A percentile compares a stretch with the other conserved stretches of the same genome.
phyloP scores from a whole-genome alignment of 2,888 invertebrate species.

The Psylliodes chrysocephalus region DNA sequence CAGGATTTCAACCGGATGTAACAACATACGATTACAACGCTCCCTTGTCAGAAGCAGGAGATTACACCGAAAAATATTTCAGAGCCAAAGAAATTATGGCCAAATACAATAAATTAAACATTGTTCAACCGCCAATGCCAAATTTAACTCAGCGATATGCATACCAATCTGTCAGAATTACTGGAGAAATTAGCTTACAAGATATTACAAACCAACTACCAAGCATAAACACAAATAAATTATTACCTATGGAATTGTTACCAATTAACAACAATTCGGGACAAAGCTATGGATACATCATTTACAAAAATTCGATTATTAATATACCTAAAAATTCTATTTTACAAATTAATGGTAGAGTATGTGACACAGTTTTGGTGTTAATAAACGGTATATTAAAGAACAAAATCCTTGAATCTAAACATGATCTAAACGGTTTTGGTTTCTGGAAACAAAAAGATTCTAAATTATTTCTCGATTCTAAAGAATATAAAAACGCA shows the following conservation, averaged over 20 bases:
- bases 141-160: slow-evolving; percentile 51
- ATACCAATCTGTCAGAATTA: slow-evolving; percentile 52
- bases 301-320: slow-evolving; percentile 63
- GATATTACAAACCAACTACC: slow-evolving; percentile 3
- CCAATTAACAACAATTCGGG: slow-evolving; percentile 62
- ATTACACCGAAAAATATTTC: slow-evolving; percentile 80
- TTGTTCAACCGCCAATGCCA: slow-evolving; percentile 55
- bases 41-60: slow-evolving; percentile 88
- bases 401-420: slow-evolving; percentile 57
- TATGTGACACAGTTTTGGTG: slow-evolving; percentile 66
- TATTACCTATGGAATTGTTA: slow-evolving; percentile 56
- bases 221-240: neutral
- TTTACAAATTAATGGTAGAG: slow-evolving; percentile 58
- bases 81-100: slow-evolving; percentile 69
- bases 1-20: slow-evolving; percentile 56
- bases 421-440: slow-evolving; percentile 59
- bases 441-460: slow-evolving; percentile 62
- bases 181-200: slow-evolving; percentile 17
- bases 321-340: slow-evolving; percentile 50
- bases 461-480: slow-evolving; percentile 52
- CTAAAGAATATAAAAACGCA: slow-evolving; percentile 46
- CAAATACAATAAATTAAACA: slow-evolving; percentile 52
- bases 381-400: slow-evolving; percentile 62
- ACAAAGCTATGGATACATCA: slow-evolving; percentile 68
- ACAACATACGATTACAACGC: slow-evolving; percentile 83